Evolutionary conservation across 2,888 invertebrate species (phyloP), one percentile per base, ranked within the genome.

Genomic region (Microctonus aethiopoides): DNA sequence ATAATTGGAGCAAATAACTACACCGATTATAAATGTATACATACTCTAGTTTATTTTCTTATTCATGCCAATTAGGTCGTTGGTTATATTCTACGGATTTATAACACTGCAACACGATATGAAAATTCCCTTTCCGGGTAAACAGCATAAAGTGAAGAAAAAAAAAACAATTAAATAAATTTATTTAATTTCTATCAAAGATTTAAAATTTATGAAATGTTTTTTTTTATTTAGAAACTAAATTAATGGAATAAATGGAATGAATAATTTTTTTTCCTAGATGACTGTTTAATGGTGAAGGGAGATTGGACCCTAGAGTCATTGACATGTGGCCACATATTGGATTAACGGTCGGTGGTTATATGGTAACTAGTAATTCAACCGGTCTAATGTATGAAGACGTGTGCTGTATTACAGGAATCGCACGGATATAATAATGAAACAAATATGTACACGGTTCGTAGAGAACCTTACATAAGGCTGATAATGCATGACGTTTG

Each of bases 21-120:
- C 60, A 16, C 41, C 26, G n/a, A n/a, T n/a, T n/a, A n/a, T n/a
- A n/a, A n/a, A 66, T 66, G 26, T 16, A 41, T 11, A 57, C 5
- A 36, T 29, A 67, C 57, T 56, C 29, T 51, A 63, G 54, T 62
- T 39, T 65, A 68, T 71, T 72, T 73, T 63, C 68, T 65, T 46
- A 65, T 73, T 68, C 68, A 72, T 68, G 67, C 70, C 71, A 73
- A 73, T 51, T 74, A 71, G 74, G 73, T 67, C 71, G 69, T 67
- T 68, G 67, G 64, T 60, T 70, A 62, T 70, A 62, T 63, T 68
- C 46, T 22, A 20, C 32, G 36, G 52, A 62, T 71, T 69, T 67
- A 74, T 51, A 64, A 67, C 62, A 46, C 54, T 61, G 10, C 54
- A 66, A 62, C 72, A 57, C 68, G 69, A 29, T 67, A 70, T 66